Percentiles rank a stretch among this genome's conserved stretches.
Conservation (phyloP, 2,888 invertebrate species). For the Pachymerium ferrugineum region DNA sequence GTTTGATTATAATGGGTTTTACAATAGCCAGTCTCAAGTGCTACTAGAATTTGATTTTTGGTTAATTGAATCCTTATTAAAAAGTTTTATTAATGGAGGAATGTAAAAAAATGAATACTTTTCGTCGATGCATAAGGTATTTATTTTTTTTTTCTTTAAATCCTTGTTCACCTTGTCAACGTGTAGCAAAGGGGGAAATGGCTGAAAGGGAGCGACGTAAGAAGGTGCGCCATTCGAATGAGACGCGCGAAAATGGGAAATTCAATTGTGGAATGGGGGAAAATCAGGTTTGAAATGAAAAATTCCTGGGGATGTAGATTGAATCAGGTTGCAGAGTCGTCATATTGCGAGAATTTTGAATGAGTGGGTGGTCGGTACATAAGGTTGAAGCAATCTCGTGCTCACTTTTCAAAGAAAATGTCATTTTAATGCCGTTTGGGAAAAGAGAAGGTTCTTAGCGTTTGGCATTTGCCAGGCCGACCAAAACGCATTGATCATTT, state of each 20-base stretch:
- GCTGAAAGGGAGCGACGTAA: background rate
- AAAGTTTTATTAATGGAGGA: too few species aligned
- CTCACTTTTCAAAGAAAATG: constrained; percentile 25
- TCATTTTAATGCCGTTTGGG: constrained; percentile 6
- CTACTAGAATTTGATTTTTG: too few species aligned
- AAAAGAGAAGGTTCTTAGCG: background rate
- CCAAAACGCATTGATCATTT: background rate
- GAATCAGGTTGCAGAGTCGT: constrained; percentile 27
- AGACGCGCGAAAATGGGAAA: constrained; percentile 27
- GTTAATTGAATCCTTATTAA: too few species aligned
- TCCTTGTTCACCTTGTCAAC: too few species aligned
- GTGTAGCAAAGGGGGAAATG: background rate
- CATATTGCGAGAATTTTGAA: constrained; percentile 19
- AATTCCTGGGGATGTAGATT: constrained; percentile 19
- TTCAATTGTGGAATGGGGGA: constrained; percentile 21
- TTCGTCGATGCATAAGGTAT: background rate
- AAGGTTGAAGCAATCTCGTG: constrained; percentile 16
- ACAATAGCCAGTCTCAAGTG: too few species aligned
- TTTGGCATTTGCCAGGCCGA: background rate
- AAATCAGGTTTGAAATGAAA: constrained; percentile 25
- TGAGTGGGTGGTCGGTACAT: constrained; percentile 15
- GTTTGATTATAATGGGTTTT: too few species aligned
- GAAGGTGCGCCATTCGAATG: constrained; percentile 16
- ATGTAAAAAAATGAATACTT: too few species aligned
- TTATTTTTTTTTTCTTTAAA: background rate